Percentiles rank a stretch among this genome's conserved stretches.
phyloP scores from a whole-genome alignment of 2,888 invertebrate species.

The Pammene fasciana region DNA sequence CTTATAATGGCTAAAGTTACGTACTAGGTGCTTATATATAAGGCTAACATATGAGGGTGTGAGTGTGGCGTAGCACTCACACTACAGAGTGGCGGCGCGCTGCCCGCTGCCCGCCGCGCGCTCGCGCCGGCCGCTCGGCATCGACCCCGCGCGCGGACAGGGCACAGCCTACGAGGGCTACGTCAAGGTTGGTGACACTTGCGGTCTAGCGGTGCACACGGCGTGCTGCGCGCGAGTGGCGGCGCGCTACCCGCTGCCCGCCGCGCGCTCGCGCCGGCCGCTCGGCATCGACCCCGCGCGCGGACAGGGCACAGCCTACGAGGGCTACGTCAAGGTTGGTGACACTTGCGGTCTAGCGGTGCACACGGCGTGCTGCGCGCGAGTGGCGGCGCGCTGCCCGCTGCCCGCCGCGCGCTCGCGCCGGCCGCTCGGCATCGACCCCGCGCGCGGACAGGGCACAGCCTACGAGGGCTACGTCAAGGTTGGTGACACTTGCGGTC shows the following conservation, averaged over 20 bases:
- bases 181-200: constrained; percentile 84
- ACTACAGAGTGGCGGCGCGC: constrained; percentile 90
- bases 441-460: constrained; percentile 83
- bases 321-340: constrained; percentile 8
- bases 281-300: constrained; percentile 18
- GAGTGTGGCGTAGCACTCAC: no score
- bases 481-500: constrained; percentile 86
- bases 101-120: constrained; percentile 13
- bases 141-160: constrained; percentile 8
- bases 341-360: constrained; percentile 95
- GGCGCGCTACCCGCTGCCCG: constrained; percentile 56
- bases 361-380: constrained; percentile 95
- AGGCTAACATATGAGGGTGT: no score
- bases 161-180: constrained; percentile 29
- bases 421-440: constrained; percentile 88
- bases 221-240: constrained; percentile 97
- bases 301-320: constrained; percentile 67
- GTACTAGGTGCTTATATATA: no score
- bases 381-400: constrained; percentile 95
- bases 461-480: constrained; percentile 14
- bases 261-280: constrained; percentile 15
- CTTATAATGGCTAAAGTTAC: no score
- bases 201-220: constrained; percentile 86
- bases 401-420: constrained; percentile 95
- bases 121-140: constrained; percentile 17